A percentile compares a stretch with the other conserved stretches of the same genome.
Evolutionary conservation across 2,888 invertebrate species (phyloP).

Genomic region (Pammene fasciana): DNA sequence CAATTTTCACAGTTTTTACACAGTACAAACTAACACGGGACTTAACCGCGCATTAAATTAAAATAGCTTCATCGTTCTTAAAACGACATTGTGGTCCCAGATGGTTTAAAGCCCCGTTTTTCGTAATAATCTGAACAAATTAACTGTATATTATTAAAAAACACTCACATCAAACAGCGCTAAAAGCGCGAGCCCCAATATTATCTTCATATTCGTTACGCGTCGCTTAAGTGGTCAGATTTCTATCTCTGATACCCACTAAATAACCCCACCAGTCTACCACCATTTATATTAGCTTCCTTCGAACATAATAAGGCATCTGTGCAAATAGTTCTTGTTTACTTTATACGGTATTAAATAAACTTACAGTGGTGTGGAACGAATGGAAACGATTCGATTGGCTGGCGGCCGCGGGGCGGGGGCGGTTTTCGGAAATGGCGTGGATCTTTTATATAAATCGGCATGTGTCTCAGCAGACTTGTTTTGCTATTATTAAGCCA

Average conservation of each 20-base stretch:
- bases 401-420: background rate
- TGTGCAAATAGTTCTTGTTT: constrained; percentile 38
- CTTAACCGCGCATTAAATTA: too few species aligned
- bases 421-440: background rate
- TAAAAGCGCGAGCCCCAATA: constrained; percentile 35
- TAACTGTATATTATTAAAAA: background rate
- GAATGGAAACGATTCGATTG: constrained; percentile 7
- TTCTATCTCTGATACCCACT: constrained; percentile 42
- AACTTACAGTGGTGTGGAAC: constrained; percentile 2
- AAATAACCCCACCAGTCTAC: constrained; percentile 20
- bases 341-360: constrained; percentile 34
- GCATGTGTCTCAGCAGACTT: background rate
- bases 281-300: constrained; percentile 38
- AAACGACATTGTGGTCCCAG: too few species aligned
- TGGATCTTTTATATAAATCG: background rate
- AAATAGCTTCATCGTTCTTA: too few species aligned
- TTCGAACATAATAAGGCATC: constrained; percentile 32
- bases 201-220: constrained; percentile 31
- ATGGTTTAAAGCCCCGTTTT: too few species aligned
- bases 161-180: constrained; percentile 36
- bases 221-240: constrained; percentile 39
- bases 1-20: too few species aligned
- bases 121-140: too few species aligned
- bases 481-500: too few species aligned
- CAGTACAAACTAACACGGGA: too few species aligned